Evolutionary conservation across 2,888 invertebrate species (phyloP), one percentile per base, ranked within the genome.

Genomic region (Hemithea aestivaria): DNA sequence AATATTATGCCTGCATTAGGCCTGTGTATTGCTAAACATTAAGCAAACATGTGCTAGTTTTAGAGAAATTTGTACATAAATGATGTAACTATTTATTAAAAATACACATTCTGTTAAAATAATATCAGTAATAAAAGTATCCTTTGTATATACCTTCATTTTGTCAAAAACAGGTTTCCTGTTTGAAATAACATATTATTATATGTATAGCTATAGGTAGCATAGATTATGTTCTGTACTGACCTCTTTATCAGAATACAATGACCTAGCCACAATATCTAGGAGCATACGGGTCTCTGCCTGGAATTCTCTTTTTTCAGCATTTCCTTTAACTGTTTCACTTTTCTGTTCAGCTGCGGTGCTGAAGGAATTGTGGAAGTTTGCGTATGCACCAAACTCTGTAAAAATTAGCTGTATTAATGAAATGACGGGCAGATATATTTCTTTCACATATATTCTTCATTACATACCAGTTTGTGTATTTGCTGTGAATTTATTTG

Each of bases 181-280:
- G n/a, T n/a, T n/a, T n/a, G n/a, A n/a, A n/a, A n/a, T n/a, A n/a
- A n/a, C n/a, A n/a, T n/a, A n/a, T n/a, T n/a, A n/a, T n/a, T n/a
- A n/a, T n/a, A n/a, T n/a, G n/a, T n/a, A n/a, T n/a, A n/a, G n/a
- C n/a, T n/a, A n/a, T n/a, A n/a, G n/a, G n/a, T n/a, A n/a, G n/a
- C n/a, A n/a, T 9, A 20, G 2, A 12, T 8, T n/a, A n/a, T n/a
- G n/a, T n/a, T 4, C 11, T 20, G 10, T 31, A 59, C 68, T 65
- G 73, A 94, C 94, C 89, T 99, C 98, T 80, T 97, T 98, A 60
- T 99, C 98, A 0, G 98, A 98, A 79, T 99, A 99, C 22, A 99
- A 84, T 1, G 98, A 98, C 66, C 96, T 93, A 0, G 99, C 99
- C 1, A 99, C 99, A 76, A 99, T 99, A 73, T 99, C 97, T 30